Evolutionary conservation across 2,888 invertebrate genomes (phyloP), one percentile per base, ranked within the genome.

Genomic region (Uloborus plumipes): DNA sequence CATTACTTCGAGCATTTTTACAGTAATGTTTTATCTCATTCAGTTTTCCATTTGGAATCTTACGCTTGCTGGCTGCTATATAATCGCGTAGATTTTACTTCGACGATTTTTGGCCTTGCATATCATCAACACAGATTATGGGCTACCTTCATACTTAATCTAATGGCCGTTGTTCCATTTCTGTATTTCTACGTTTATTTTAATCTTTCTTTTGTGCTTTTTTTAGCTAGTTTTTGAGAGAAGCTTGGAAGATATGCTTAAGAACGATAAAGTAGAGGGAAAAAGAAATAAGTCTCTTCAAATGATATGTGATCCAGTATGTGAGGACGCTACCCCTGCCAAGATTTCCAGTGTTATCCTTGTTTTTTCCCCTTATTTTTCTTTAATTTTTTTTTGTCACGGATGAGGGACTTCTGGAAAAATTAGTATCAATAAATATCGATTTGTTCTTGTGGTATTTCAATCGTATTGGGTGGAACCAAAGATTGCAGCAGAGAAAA

Each of bases 51-150:
- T 72, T 71, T 66, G 61, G 66, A 71, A 79, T 79, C 78, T 80
- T 51, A 53, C 62, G 79, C 73, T 80, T 73, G 73, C 73, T 80
- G 79, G 79, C 39, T 55, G 49, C 79, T 20, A 67, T 69, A 61
- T 73, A 79, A 80, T 80, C 79, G 67, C 73, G 55, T 26, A 49
- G 70, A 59, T 65, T 71, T 70, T 51, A 16, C 49, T 39, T 49
- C 18, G 64, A 39, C 64, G 49, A 47, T 64, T 64, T 64, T 64
- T 69, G 71, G 31, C 51, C 64, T 20, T 20, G 61, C 66, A 72
- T 79, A 80, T 80, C 79, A 80, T 80, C 79, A 80, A 62, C 66
- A 15, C 26, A 80, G 79, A 80, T 80, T 80, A 80, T 65, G 62
- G 72, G 51, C 49, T 39, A 50, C 59, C 58, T 79, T 66, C 67